Base-by-base conservation (phyloP, 1,140 invertebrate species). In the Acyrthosiphon pisum region DNA sequence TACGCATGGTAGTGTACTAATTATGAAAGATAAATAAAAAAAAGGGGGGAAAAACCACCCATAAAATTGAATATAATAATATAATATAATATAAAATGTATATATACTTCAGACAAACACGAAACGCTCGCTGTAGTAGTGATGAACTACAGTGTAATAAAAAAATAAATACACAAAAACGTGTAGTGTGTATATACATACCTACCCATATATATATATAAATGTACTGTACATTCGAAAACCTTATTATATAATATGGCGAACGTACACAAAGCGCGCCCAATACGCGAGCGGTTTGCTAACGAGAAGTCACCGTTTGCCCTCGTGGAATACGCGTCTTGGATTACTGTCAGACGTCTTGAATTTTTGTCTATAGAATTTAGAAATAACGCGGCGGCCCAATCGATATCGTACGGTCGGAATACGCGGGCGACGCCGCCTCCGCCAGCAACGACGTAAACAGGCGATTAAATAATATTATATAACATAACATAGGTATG, bases 241-340 rank as follows among this genome's bases (percentile, higher is more conserved):
- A 30, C 86, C 86, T n/a, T 88, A 88, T 88, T 88, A 88, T 35
- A 87, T 23, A 35, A 23, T 56, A 53, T 23, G 23, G 35, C 35
- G 86, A 14, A 26, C 37, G 37, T 84, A 41, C 9, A 76, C 60
- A 76, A 76, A 76, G 60, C 60, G 60, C 30, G 60, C 60, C 60
- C 60, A n/a, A 76, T 76, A 76, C 60, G 60, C 60, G 60, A n/a
- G 26, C 14, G 46, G 44, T 50, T 56, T 35, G 37, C 89, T 90
- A 90, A 90, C 89, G 50, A 90, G 89, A 90, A 90, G 89, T 90
- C 89, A 20, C 44, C 37, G 37, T 68, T 90, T 68, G 60, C 60
- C 37, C 8, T 41, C 8, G 37, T 30, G 89, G 14, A 68, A 44
- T 44, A 90, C 37, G 30, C 60, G n/a, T 76, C 60, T 41, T 41